phyloP scores from a whole-genome alignment of 2,113 vertebrate species.

The Podarcis cretensis region DNA sequence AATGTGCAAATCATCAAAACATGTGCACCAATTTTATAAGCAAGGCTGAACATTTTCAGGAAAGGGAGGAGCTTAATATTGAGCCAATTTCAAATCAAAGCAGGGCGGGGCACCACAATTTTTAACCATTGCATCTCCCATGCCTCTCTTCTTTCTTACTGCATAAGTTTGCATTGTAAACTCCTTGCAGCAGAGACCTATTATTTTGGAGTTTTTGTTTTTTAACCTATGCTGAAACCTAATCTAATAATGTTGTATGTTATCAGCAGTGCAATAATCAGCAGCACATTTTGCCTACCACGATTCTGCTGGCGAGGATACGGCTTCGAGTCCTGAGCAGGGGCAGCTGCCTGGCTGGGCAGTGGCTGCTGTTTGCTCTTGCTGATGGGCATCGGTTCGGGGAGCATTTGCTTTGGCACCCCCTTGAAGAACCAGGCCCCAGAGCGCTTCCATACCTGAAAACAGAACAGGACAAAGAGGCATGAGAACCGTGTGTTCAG shows the following conservation, averaged over 20 bases:
- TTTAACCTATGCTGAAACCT: too few species aligned
- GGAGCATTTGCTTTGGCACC: constrained; percentile 85
- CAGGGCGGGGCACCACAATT: too few species aligned
- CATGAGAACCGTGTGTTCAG: not conserved
- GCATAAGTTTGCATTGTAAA: not conserved
- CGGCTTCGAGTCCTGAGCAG: constrained; percentile 61
- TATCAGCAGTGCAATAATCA: too few species aligned
- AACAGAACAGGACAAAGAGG: not conserved
- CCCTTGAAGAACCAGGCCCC: constrained; percentile 98
- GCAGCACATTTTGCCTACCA: constrained; percentile 60
- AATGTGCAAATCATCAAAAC: too few species aligned
- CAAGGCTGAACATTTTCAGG: too few species aligned
- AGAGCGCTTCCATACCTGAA: constrained; percentile 91
- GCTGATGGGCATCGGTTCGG: constrained; percentile 83
- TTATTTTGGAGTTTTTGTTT: not conserved
- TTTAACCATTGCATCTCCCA: not conserved
- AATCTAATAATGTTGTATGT: too few species aligned
- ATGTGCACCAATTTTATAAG: too few species aligned
- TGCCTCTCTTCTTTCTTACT: not conserved
- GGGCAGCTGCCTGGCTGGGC: constrained; percentile 5
- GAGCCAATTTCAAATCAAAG: too few species aligned
- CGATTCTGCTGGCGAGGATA: constrained; percentile 43
- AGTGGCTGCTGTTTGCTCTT: constrained; percentile 68
- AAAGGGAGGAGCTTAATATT: too few species aligned
- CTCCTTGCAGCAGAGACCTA: not conserved